Evolutionary conservation across 2,888 invertebrate species (phyloP).

Genomic region (Lepidochitona cinerea): DNA sequence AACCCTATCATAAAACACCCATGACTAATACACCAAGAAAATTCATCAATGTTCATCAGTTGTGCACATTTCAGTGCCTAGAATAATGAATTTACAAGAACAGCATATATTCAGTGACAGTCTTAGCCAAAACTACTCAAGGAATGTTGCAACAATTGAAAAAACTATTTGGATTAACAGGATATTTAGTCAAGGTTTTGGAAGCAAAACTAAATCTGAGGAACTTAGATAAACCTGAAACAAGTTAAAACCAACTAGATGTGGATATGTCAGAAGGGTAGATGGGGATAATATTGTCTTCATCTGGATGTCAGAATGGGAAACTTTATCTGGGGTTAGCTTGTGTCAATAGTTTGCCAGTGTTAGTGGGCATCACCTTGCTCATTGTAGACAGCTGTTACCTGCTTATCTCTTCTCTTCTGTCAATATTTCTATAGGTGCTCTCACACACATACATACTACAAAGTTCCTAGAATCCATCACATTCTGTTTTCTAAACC

Average conservation of each 20-base stretch:
- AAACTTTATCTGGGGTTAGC: not conserved
- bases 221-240: not conserved
- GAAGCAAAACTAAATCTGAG: too few relatives aligned
- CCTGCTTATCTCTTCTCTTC: not conserved
- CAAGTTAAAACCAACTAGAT: not conserved
- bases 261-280: not conserved
- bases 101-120: too few relatives aligned
- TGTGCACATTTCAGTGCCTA: too few relatives aligned
- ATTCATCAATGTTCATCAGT: too few relatives aligned
- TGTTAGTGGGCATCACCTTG: not conserved
- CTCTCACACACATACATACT: not conserved
- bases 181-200: too few relatives aligned
- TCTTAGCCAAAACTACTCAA: too few relatives aligned
- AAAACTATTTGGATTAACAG: too few relatives aligned
- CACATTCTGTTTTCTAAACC: not conserved
- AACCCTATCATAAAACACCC: too few relatives aligned
- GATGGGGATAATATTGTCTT: not conserved
- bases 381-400: not conserved
- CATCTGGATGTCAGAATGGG: not conserved
- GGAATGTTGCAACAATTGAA: too few relatives aligned
- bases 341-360: not conserved
- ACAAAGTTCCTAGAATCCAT: not conserved
- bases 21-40: too few relatives aligned
- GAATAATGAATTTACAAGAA: too few relatives aligned
- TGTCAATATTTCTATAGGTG: not conserved